Percentiles rank a stretch among this genome's conserved stretches.
Conservation (phyloP, 2,797 vertebrate genomes). For the Onychomys leucogaster region DNA sequence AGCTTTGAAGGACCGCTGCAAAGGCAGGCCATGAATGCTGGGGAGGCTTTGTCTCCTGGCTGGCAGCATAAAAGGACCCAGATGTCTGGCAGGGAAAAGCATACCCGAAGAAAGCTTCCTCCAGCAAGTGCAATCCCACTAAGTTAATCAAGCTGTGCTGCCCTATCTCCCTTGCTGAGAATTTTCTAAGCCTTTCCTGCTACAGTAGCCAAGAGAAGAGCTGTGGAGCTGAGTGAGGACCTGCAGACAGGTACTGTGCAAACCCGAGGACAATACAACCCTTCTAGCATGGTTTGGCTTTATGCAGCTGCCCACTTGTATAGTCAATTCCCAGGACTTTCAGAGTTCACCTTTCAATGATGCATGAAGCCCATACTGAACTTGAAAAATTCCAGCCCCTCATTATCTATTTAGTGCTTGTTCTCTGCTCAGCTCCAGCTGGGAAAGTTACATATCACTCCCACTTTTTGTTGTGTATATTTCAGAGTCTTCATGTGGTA, state of each 20-base stretch:
- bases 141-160: background rate
- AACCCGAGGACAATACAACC: background rate
- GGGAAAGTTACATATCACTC: constrained; percentile 57
- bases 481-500: constrained; percentile 22
- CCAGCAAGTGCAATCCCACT: background rate
- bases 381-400: constrained; percentile 39
- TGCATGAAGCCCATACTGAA: constrained; percentile 6
- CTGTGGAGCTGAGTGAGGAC: constrained; percentile 15
- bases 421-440: constrained; percentile 32
- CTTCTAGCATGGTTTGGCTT: background rate
- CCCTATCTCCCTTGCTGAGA: background rate
- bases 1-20: too few relatives aligned
- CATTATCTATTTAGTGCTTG: constrained; percentile 49
- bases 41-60: background rate
- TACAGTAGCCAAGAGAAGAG: background rate
- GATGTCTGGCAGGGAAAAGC: constrained; percentile 40
- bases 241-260: background rate
- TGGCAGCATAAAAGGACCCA: background rate
- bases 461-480: constrained; percentile 53
- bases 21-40: background rate
- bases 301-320: background rate
- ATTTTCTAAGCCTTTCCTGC: background rate
- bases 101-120: constrained; percentile 54
- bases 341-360: constrained; percentile 50
- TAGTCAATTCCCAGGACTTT: constrained; percentile 48